Evolutionary conservation across 2,113 vertebrate species (phyloP).

Genomic region (Amazona vittata): DNA sequence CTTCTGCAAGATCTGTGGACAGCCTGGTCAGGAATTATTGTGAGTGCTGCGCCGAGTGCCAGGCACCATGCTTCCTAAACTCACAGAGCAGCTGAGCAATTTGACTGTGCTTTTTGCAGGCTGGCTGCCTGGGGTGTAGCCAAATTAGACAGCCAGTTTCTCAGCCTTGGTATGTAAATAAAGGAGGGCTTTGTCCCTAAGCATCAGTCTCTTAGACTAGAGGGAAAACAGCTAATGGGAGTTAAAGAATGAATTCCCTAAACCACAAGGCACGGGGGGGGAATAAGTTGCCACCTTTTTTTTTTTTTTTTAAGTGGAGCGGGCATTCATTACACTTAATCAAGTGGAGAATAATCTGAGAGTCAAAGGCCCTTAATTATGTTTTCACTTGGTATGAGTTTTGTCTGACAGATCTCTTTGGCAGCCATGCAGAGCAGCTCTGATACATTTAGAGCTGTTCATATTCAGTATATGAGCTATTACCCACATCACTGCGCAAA

Average conservation of each 20-base stretch:
- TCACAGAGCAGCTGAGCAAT: conserved; percentile 29
- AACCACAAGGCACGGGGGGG: background rate
- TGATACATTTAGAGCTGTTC: background rate
- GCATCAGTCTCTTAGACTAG: background rate
- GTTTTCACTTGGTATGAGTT: conserved; percentile 1
- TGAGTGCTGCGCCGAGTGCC: background rate
- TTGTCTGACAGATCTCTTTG: background rate
- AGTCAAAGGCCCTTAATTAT: conserved; percentile 51
- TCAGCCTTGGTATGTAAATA: conserved; percentile 33
- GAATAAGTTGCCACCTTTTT: background rate
- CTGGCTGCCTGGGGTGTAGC: conserved; percentile 28
- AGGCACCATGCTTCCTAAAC: background rate
- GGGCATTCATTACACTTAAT: background rate
- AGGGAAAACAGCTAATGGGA: background rate
- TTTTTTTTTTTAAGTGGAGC: background rate
- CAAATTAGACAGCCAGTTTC: conserved; percentile 41
- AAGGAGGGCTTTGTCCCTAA: background rate
- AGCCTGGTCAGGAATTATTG: background rate
- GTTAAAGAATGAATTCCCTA: background rate
- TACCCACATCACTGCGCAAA: background rate
- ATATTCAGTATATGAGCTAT: background rate
- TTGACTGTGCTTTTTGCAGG: conserved; percentile 27
- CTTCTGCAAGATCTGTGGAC: background rate
- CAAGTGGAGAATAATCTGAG: background rate
- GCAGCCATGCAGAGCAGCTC: background rate